Conservation (phyloP, 2,113 vertebrate genomes). For the Nansenia antarctica region DNA sequence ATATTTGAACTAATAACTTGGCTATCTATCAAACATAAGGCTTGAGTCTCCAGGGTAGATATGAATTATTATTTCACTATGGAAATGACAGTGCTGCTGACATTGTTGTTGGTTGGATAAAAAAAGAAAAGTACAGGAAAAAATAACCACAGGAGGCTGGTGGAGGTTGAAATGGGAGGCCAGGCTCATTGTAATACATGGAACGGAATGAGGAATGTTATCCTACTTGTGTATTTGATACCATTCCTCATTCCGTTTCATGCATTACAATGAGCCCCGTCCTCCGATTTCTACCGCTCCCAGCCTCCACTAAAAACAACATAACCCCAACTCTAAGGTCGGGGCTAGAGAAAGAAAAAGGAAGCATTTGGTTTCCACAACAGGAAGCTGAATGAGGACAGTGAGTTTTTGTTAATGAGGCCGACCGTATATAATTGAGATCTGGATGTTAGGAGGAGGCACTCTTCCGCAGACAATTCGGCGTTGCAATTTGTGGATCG, state of each 20-base stretch:
- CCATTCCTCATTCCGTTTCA: too few species aligned
- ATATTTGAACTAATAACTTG: conserved; percentile 52
- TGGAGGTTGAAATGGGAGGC: too few species aligned
- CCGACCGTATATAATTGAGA: background rate
- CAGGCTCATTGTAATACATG: too few species aligned
- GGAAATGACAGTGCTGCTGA: conserved; percentile 57
- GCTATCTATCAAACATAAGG: conserved; percentile 61
- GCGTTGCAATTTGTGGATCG: too few species aligned
- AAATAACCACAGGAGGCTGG: too few species aligned
- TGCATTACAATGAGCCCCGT: too few species aligned
- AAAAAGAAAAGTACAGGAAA: too few species aligned
- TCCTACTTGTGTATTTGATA: too few species aligned
- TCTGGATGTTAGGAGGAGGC: background rate
- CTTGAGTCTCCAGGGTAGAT: conserved; percentile 54
- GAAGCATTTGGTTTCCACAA: background rate
- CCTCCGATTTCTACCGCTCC: too few species aligned
- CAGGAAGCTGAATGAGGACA: background rate
- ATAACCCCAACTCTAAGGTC: conserved; percentile 20
- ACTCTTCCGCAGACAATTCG: background rate
- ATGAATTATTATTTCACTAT: conserved; percentile 60
- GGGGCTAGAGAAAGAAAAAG: conserved; percentile 14
- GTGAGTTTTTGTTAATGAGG: background rate
- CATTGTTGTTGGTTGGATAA: conserved; percentile 39
- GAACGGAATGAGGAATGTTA: too few species aligned
- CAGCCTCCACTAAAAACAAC: too few species aligned